Conservation (phyloP, 1,140 invertebrate species). For the Aphidius ervi region DNA sequence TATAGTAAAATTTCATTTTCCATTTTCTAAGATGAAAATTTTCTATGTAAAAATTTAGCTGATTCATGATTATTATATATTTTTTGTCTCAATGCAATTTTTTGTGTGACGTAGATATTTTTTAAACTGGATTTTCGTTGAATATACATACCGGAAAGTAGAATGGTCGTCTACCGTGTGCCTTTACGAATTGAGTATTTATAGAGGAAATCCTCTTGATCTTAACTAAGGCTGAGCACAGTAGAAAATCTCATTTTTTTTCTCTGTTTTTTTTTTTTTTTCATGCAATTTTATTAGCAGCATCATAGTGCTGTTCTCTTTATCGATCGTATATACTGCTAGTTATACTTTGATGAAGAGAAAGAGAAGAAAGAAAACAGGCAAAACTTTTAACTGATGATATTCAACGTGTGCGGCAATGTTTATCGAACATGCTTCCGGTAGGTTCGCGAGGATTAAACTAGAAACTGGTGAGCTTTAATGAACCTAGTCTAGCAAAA, state of each 20-base stretch:
- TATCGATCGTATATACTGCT: background rate
- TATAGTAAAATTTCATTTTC: too few species aligned
- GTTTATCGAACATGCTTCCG: constrained; percentile 45
- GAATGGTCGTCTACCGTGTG: constrained; percentile 27
- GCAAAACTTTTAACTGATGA: background rate
- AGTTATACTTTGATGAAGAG: background rate
- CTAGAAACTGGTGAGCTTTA: constrained; percentile 36
- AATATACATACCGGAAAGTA: background rate
- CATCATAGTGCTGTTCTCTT: background rate
- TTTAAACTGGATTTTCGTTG: too few species aligned
- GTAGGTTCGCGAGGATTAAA: constrained; percentile 40
- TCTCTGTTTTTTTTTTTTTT: constrained; percentile 12
- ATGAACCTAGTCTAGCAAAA: constrained; percentile 32
- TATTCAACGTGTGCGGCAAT: constrained; percentile 29
- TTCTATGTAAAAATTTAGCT: too few species aligned
- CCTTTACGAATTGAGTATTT: constrained; percentile 34
- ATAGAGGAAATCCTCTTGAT: constrained; percentile 36
- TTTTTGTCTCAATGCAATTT: too few species aligned
- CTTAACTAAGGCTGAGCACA: constrained; percentile 21
- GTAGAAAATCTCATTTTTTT: background rate
- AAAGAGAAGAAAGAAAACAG: too few species aligned
- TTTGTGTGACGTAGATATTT: too few species aligned
- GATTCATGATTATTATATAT: too few species aligned
- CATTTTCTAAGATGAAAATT: too few species aligned
- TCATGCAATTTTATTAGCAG: constrained; percentile 28